Evolutionary conservation across 2,888 invertebrate genomes (phyloP).

Genomic region (Acrobasis consociella): DNA sequence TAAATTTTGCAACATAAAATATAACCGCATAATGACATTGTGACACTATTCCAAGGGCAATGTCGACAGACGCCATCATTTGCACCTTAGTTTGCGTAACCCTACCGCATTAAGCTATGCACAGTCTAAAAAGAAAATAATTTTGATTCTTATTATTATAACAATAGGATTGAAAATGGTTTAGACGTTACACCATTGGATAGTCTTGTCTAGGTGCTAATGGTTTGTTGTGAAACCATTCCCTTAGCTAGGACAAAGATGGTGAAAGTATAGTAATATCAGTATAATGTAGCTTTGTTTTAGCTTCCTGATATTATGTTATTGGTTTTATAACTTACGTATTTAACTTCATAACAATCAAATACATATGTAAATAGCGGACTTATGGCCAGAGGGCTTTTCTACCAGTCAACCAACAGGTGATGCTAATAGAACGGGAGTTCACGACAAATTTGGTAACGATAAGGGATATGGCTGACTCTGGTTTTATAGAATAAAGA

Average conservation of each 20-base stretch:
- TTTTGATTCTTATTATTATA: not conserved
- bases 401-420: too few species aligned
- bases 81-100: not conserved
- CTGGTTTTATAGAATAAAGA: too few species aligned
- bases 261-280: constrained; percentile 10
- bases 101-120: not conserved
- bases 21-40: constrained; percentile 4
- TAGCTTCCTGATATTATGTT: not conserved
- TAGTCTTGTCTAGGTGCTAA: not conserved
- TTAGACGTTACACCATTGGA: not conserved
- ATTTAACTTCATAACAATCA: too few species aligned
- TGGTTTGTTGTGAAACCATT: not conserved
- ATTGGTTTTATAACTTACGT: too few species aligned
- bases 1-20: constrained; percentile 27
- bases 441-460: too few species aligned
- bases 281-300: not conserved
- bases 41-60: not conserved
- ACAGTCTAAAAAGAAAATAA: not conserved
- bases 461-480: too few species aligned
- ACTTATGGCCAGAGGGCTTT: too few species aligned
- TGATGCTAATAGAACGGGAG: too few species aligned
- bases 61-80: constrained; percentile 9
- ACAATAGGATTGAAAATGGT: not conserved
- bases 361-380: too few species aligned
- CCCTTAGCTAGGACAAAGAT: constrained; percentile 5